Conservation (phyloP, 2,797 vertebrate species). For the Chiroxiphia lanceolata region DNA sequence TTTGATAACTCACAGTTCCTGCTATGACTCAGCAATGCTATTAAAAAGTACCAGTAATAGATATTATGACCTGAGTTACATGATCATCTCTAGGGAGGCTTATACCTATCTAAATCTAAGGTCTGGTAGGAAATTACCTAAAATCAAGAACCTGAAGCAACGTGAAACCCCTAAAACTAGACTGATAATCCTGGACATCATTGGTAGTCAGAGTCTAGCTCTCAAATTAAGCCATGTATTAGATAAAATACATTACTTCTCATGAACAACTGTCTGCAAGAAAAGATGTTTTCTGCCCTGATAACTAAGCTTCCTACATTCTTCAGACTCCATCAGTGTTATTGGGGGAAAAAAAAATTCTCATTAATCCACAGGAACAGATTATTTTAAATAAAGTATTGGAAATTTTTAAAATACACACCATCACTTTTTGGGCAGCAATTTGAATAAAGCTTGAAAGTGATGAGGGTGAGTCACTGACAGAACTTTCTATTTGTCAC, state of each 20-base stretch:
- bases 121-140: slow-evolving; percentile 5
- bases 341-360: slow-evolving; percentile 25
- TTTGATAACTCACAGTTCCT: background rate
- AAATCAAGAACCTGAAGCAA: slow-evolving; percentile 26
- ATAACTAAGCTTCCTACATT: slow-evolving; percentile 18
- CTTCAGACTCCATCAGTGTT: slow-evolving; percentile 58
- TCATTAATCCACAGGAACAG: slow-evolving; percentile 27
- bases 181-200: slow-evolving; percentile 18
- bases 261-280: slow-evolving; percentile 26
- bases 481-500: background rate
- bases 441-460: slow-evolving; percentile 2
- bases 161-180: background rate
- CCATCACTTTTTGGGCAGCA: background rate
- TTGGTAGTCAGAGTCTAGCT: slow-evolving; percentile 2
- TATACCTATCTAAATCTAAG: slow-evolving; percentile 4
- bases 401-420: slow-evolving; percentile 9
- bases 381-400: slow-evolving; percentile 46
- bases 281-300: background rate
- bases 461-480: background rate
- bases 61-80: background rate
- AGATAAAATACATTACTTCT: slow-evolving; percentile 58
- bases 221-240: slow-evolving; percentile 12
- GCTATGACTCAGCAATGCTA: background rate
- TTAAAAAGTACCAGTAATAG: background rate
- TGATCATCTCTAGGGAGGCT: background rate